phyloP scores from a whole-genome alignment of 2,888 invertebrate species.

The Timema podura region DNA sequence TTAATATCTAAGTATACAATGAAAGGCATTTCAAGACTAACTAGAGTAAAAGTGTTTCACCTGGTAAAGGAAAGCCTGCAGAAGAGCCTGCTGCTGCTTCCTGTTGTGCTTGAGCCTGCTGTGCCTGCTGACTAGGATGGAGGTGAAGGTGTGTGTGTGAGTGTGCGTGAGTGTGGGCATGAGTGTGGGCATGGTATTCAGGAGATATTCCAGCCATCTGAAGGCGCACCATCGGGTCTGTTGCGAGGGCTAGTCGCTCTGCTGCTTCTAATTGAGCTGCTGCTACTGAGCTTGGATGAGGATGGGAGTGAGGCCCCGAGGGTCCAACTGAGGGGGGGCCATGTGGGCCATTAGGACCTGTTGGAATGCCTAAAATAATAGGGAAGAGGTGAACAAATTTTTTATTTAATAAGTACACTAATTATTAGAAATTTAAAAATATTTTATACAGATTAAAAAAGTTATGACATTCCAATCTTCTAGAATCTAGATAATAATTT shows the following conservation, averaged over 20 bases:
- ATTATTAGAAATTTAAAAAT: too few relatives aligned
- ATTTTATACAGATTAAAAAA: too few relatives aligned
- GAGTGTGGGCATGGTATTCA: slow-evolving; percentile 89
- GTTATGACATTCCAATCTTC: too few relatives aligned
- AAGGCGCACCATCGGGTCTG: slow-evolving; percentile 87
- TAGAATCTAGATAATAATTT: too few relatives aligned
- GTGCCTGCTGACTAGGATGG: slow-evolving; percentile 69
- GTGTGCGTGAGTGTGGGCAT: slow-evolving; percentile 88
- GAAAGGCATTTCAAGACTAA: too few relatives aligned
- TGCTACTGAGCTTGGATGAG: slow-evolving; percentile 49
- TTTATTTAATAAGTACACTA: too few relatives aligned
- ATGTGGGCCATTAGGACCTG: slow-evolving; percentile 28
- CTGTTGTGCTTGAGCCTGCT: slow-evolving; percentile 46
- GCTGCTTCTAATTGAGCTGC: slow-evolving; percentile 67
- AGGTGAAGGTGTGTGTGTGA: slow-evolving; percentile 79
- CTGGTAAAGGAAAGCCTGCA: slow-evolving; percentile 57
- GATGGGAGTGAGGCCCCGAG: slow-evolving; percentile 56
- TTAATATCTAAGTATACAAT: too few relatives aligned
- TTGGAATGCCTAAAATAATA: slow-evolving; percentile 28
- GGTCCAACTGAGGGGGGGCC: slow-evolving; percentile 30
- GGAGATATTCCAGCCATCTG: slow-evolving; percentile 90
- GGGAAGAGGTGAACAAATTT: background rate
- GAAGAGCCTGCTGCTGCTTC: slow-evolving; percentile 61
- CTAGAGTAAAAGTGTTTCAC: slow-evolving; percentile 38
- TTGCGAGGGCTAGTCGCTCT: slow-evolving; percentile 76